Evolutionary conservation across 35 echinoderm and acorn worm genomes (phyloP).

Genomic region (Patiria miniata): DNA sequence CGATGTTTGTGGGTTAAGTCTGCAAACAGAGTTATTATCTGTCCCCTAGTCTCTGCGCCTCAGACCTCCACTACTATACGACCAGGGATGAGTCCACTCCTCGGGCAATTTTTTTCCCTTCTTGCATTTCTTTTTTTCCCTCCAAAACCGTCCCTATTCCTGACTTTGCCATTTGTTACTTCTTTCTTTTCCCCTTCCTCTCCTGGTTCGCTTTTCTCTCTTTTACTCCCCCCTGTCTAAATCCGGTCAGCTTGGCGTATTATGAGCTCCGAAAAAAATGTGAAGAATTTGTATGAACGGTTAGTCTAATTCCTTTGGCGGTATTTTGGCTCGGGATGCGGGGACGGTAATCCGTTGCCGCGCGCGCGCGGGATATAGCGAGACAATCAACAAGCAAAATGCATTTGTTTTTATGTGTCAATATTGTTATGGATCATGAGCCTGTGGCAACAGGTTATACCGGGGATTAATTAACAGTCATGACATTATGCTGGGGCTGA

Average conservation of each 20-base stretch:
- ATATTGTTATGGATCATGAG: neutral
- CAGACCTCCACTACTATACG: neutral
- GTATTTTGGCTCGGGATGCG: neutral
- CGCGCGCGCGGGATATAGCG: neutral
- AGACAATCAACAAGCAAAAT: neutral
- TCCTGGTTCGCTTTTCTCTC: neutral
- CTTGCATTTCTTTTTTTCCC: neutral
- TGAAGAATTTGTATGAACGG: constrained; percentile 27
- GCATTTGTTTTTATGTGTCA: neutral
- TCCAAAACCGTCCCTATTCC: neutral
- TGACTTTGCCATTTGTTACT: constrained; percentile 7
- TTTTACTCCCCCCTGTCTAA: constrained; percentile 1
- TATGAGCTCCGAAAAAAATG: neutral
- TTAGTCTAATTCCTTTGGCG: constrained; percentile 10
- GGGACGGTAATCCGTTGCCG: neutral
- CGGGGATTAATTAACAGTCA: constrained; percentile 8
- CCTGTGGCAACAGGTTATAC: neutral
- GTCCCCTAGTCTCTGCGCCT: neutral
- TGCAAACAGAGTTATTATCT: constrained; percentile 26
- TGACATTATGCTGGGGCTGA: neutral
- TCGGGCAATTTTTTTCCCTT: neutral
- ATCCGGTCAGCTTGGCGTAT: neutral
- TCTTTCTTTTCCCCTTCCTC: neutral
- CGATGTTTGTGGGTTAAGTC: constrained; percentile 28
- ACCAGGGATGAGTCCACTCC: constrained; percentile 1